A percentile compares a stretch with the other conserved stretches of the same genome.
Evolutionary conservation across 1,140 invertebrate genomes (phyloP).

Genomic region (Meteorus sp.): DNA sequence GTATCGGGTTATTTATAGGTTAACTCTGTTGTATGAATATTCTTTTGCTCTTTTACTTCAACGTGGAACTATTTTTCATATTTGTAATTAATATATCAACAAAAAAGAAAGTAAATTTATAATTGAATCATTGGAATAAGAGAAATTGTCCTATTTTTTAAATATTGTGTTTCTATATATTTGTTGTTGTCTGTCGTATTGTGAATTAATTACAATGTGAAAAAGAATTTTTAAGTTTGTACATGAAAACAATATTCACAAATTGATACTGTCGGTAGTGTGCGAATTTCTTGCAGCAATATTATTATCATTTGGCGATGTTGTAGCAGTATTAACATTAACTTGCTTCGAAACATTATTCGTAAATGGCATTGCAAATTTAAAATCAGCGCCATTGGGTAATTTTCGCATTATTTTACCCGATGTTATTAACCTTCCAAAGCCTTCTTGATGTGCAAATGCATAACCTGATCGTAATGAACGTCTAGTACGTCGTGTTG

Average conservation of each 20-base stretch:
- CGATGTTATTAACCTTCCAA: conserved; percentile 95
- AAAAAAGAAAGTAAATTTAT: no score
- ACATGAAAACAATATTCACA: conserved; percentile 46
- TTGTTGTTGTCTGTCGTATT: neutral
- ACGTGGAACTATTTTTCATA: no score
- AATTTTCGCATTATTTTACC: conserved; percentile 94
- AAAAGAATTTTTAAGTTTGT: no score
- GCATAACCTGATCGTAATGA: conserved; percentile 97
- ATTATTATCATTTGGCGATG: conserved; percentile 52
- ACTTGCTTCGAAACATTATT: conserved; percentile 54
- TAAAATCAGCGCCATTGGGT: conserved; percentile 64
- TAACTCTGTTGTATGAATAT: no score
- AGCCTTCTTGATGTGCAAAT: conserved; percentile 96
- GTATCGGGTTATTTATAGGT: no score
- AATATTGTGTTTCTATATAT: neutral
- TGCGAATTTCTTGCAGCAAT: conserved; percentile 58
- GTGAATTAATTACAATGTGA: neutral
- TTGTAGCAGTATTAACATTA: conserved; percentile 44
- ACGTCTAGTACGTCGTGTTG: conserved; percentile 80
- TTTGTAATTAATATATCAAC: no score
- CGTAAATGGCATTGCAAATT: conserved; percentile 55
- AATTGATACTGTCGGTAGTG: conserved; percentile 69
- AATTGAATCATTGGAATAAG: no score
- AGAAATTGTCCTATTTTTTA: no score
- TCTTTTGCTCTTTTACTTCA: no score